Evolutionary conservation across 2,113 vertebrate species (phyloP).

Genomic region (Ceratotherium simum): DNA sequence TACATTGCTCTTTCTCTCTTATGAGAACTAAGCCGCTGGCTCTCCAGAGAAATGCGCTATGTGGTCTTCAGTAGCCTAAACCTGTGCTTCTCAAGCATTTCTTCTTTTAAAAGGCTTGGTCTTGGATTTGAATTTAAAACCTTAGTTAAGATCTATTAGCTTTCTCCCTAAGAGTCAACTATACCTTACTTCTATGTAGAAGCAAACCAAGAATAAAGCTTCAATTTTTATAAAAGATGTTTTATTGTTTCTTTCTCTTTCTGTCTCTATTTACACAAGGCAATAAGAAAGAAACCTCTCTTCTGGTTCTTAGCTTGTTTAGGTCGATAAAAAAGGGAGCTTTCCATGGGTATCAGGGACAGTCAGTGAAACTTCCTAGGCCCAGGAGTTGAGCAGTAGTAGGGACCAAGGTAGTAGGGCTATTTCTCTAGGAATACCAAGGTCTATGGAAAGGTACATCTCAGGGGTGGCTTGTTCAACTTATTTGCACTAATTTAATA

Average conservation of each 20-base stretch:
- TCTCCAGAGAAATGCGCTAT: neutral
- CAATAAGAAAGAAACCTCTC: neutral
- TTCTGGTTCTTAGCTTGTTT: neutral
- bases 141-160: neutral
- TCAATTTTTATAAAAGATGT: neutral
- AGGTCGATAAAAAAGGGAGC: neutral
- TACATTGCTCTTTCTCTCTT: neutral
- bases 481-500: neutral
- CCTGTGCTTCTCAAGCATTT: neutral
- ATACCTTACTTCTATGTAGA: neutral
- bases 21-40: neutral
- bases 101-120: neutral
- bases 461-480: neutral
- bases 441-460: neutral
- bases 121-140: constrained; percentile 24
- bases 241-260: neutral
- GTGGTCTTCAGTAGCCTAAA: neutral
- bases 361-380: neutral
- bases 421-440: neutral
- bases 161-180: neutral
- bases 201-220: neutral
- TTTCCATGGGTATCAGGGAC: neutral
- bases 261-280: neutral
- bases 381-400: neutral
- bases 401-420: neutral